Conservation (phyloP, 2,888 invertebrate genomes). For the Atherix ibis region DNA sequence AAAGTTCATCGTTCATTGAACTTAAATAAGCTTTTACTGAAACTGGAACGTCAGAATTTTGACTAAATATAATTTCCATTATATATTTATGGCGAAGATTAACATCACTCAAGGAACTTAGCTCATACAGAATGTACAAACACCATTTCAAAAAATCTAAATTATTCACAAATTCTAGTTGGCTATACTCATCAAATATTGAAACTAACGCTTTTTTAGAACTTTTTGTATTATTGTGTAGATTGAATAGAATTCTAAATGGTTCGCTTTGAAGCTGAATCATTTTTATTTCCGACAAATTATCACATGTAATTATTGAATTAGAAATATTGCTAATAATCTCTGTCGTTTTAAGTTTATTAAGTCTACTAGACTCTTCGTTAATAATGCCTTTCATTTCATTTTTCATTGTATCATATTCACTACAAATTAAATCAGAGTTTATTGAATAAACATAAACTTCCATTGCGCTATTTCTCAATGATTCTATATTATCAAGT, state of each 20-base stretch:
- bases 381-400: constrained; percentile 13
- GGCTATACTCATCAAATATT: constrained; percentile 15
- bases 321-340: constrained; percentile 15
- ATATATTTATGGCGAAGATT: constrained; percentile 24
- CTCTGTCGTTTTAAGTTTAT: not conserved
- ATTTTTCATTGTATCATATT: constrained; percentile 26
- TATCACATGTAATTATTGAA: constrained; percentile 19
- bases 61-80: constrained; percentile 14
- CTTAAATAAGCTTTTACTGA: not conserved
- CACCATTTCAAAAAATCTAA: constrained; percentile 18
- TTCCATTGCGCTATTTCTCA: constrained; percentile 28
- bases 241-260: constrained; percentile 16
- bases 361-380: not conserved
- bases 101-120: constrained; percentile 26
- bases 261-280: constrained; percentile 24
- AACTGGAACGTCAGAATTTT: constrained; percentile 4
- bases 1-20: constrained; percentile 14
- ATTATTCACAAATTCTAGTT: constrained; percentile 12
- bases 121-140: constrained; percentile 33
- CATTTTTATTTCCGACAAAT: constrained; percentile 19
- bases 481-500: constrained; percentile 21
- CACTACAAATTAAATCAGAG: constrained; percentile 27
- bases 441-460: constrained; percentile 29
- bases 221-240: constrained; percentile 8
- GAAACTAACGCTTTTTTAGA: constrained; percentile 12